phyloP scores from a whole-genome alignment of 2,113 vertebrate genomes.

The human (Homo sapiens) region DNA sequence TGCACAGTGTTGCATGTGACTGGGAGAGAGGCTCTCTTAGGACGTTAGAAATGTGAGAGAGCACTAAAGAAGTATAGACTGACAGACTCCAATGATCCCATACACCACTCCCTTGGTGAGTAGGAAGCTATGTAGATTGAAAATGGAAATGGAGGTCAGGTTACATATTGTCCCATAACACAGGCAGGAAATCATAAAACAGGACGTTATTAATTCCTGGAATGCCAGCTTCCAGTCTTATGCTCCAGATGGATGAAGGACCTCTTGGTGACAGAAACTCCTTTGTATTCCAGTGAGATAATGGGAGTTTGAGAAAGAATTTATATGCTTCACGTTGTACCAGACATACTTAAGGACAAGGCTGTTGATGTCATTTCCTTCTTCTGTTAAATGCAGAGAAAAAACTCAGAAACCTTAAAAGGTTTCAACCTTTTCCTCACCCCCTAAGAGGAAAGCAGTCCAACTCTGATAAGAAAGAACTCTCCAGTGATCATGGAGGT shows the following conservation, averaged over 20 bases:
- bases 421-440: not conserved
- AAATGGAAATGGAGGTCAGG: not conserved
- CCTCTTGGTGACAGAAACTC: not conserved
- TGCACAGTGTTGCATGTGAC: not conserved
- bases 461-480: not conserved
- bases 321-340: not conserved
- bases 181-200: not conserved
- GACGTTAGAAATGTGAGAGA: not conserved
- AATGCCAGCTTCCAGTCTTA: not conserved
- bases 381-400: not conserved
- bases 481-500: not conserved
- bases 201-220: not conserved
- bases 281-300: not conserved
- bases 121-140: not conserved
- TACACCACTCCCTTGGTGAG: not conserved
- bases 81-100: not conserved
- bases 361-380: not conserved
- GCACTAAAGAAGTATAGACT: not conserved
- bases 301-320: not conserved
- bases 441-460: not conserved
- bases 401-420: not conserved
- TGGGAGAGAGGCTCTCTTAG: not conserved
- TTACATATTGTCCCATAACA: not conserved
- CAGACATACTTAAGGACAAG: not conserved
- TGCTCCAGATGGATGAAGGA: not conserved